Evolutionary conservation across 1,140 invertebrate genomes (phyloP).

Genomic region (Myzus persicae): DNA sequence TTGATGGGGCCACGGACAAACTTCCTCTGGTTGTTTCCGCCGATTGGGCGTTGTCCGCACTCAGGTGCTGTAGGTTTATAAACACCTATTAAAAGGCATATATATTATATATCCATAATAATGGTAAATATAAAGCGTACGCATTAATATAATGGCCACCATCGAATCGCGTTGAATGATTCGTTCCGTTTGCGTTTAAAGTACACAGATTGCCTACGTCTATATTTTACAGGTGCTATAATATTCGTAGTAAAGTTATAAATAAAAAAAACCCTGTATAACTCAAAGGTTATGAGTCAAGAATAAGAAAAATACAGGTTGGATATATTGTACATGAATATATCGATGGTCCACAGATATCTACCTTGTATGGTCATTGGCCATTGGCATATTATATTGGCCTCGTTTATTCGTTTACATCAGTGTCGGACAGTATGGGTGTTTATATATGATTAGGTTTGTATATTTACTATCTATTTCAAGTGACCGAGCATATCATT

Average conservation of each 20-base stretch:
- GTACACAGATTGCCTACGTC: neutral
- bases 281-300: neutral
- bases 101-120: neutral
- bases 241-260: neutral
- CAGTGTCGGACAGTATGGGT: neutral
- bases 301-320: neutral
- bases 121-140: neutral
- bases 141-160: constrained; percentile 48
- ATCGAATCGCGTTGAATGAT: neutral
- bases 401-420: neutral
- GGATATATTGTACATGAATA: neutral
- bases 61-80: neutral
- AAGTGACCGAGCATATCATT: neutral
- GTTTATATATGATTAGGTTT: too few species aligned
- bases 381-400: too few species aligned
- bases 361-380: too few species aligned
- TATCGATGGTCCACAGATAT: neutral
- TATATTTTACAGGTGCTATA: neutral
- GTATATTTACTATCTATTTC: neutral
- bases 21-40: constrained; percentile 45
- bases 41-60: constrained; percentile 47
- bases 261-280: neutral
- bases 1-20: constrained; percentile 50
- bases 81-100: neutral
- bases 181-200: constrained; percentile 40